Evolutionary conservation across 2,888 invertebrate genomes (phyloP), one percentile per base, ranked within the genome.

Genomic region (Xestia sexstrigata): DNA sequence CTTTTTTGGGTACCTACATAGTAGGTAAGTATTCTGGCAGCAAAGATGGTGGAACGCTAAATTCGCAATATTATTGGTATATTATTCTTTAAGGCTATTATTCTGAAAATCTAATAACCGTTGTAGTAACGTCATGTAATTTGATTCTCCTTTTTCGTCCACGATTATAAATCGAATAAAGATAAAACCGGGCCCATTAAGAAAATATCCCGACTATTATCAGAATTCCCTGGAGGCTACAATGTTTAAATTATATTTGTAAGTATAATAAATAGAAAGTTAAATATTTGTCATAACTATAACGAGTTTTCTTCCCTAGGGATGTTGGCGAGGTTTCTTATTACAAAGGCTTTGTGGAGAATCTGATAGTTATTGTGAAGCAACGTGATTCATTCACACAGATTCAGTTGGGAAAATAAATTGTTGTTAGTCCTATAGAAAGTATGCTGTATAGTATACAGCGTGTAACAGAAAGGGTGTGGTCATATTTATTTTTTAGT

Each of bases 221-320:
- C 47, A 42, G n/a, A 49, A 47, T n/a, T 58, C 69, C 58, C 81
- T 30, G 6, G 63, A 69, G 69, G 11, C 55, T 65, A 62, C 20
- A 65, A 69, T 74, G 65, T 69, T 75, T 35, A 52, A 17, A 62
- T 79, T 60, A 78, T 70, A 75, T 52, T 69, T 75, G n/a, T 77
- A 15, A 45, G 39, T 76, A 9, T 26, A 23, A 55, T 62, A 68
- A 76, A 70, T 35, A 70, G 17, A 20, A 76, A 76, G 77, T 65
- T 65, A 71, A 76, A 76, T 82, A 77, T 82, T 76, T 81, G 77
- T 82, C 71, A 55, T 69, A 76, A 65, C 55, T 67, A 15, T 71
- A 82, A 77, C 81, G 81, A 81, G 77, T 63, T 82, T 81, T 76
- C 17, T 52, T 52, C 82, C 30, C 82, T 3, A 23, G 82, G 82